Conservation (phyloP, 2,888 invertebrate species). For the Xiphydria camelus region DNA sequence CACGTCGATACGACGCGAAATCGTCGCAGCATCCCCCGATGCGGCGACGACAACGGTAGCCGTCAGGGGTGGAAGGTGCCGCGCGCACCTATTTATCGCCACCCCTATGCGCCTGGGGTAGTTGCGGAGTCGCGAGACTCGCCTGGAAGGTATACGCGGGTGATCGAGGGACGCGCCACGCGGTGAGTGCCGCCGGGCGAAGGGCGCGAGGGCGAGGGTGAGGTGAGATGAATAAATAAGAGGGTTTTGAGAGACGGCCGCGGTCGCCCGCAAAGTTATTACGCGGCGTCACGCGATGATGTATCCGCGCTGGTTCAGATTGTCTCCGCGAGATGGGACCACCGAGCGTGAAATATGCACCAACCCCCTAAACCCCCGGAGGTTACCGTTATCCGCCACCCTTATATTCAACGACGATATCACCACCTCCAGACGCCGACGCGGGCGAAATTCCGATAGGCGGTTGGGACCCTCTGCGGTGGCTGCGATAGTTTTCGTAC, state of each 20-base stretch:
- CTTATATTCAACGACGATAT: conserved; percentile 47
- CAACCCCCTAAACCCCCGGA: conserved; percentile 49
- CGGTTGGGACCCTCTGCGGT: no score
- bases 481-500: no score
- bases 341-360: conserved; percentile 58
- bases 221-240: conserved; percentile 57
- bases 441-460: neutral
- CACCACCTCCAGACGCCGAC: conserved; percentile 43
- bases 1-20: no score
- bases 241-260: conserved; percentile 52
- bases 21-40: no score
- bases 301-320: conserved; percentile 56
- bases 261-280: conserved; percentile 50
- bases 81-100: no score
- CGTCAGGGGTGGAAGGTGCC: no score
- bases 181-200: conserved; percentile 14
- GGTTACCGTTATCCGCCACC: conserved; percentile 32
- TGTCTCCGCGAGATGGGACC: conserved; percentile 58
- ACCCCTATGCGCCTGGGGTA: no score
- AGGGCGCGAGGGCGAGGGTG: conserved; percentile 22
- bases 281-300: conserved; percentile 57
- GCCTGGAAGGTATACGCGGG: no score
- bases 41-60: no score
- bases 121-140: no score
- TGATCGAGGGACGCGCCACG: no score